Evolutionary conservation across 2,888 invertebrate genomes (phyloP), one percentile per base, ranked within the genome.

Genomic region (Andricus quercusramuli): DNA sequence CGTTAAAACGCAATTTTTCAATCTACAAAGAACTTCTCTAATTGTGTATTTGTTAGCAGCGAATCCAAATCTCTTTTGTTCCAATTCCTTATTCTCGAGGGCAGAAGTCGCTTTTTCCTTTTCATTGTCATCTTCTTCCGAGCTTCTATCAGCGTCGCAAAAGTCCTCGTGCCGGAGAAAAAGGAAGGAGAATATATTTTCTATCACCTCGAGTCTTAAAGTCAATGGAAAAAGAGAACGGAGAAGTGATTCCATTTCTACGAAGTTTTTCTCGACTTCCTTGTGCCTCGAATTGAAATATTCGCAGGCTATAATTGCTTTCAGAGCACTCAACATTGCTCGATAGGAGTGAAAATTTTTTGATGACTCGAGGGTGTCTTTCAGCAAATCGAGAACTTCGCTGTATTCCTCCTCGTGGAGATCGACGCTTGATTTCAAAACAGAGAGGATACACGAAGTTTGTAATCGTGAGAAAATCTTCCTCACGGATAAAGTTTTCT

Each of bases 181-280:
- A 62, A 97, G 93, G 85, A 96, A 94, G 0, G 95, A 94, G 90
- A 96, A 97, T 84, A 97, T 94, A 90, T 96, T 95, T 91, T 96
- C 96, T 79, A 97, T 94, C 0, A 96, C 93, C 93, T 96, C 95
- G 1, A 94, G 44, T 79, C 90, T 85, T 32, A 89, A 66, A 65
- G 79, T 77, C 11, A 91, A 78, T 0, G 91, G 89, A 67, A 83
- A 83, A 47, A 91, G 82, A 9, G 82, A 80, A 59, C 87, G 84
- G 8, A 91, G 47, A 6, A 86, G 78, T 70, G 80, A 82, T 78
- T 86, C 84, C 88, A 90, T 87, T 17, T 90, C 85, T 5, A 70
- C 62, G 32, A 87, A 89, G 47, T 86, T 78, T 17, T 82, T 84
- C 9, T 82, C 80, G 22, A 88, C 83, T 22, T 78, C 68, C 9